Percentiles rank a stretch among this genome's conserved stretches.
phyloP scores from a whole-genome alignment of 2,888 invertebrate genomes.

The Catocala nupta region DNA sequence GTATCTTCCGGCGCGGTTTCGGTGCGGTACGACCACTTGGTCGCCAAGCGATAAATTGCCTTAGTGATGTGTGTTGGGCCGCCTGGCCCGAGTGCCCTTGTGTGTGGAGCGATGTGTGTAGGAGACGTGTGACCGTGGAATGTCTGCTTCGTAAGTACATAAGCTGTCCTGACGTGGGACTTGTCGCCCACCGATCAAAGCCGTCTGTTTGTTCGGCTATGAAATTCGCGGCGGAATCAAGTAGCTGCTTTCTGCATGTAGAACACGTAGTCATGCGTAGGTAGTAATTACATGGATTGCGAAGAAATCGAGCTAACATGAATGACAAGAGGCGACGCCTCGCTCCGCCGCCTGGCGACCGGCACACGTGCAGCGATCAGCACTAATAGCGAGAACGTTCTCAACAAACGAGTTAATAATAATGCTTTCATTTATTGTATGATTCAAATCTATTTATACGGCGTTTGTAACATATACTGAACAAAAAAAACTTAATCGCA shows the following conservation, averaged over 20 bases:
- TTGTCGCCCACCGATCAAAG: slow-evolving; percentile 60
- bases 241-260: slow-evolving; percentile 58
- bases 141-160: slow-evolving; percentile 83
- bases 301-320: slow-evolving; percentile 72
- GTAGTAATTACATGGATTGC: slow-evolving; percentile 65
- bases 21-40: slow-evolving; percentile 73
- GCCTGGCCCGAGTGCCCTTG: slow-evolving; percentile 81
- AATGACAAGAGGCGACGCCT: slow-evolving; percentile 75
- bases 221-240: slow-evolving; percentile 49
- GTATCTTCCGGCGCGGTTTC: slow-evolving; percentile 80
- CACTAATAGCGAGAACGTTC: slow-evolving; percentile 64
- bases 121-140: slow-evolving; percentile 83
- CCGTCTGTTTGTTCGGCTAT: slow-evolving; percentile 43
- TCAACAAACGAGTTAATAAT: slow-evolving; percentile 67
- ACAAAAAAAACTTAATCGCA: slow-evolving; percentile 42
- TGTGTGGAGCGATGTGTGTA: slow-evolving; percentile 78
- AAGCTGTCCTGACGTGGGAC: slow-evolving; percentile 67
- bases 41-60: slow-evolving; percentile 61
- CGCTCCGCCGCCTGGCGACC: slow-evolving; percentile 73
- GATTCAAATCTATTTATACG: slow-evolving; percentile 51
- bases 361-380: slow-evolving; percentile 74
- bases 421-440: slow-evolving; percentile 65
- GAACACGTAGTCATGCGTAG: slow-evolving; percentile 63
- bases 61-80: slow-evolving; percentile 83
- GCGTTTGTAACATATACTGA: slow-evolving; percentile 43